phyloP scores from a whole-genome alignment of 2,888 invertebrate species.

The Glaucopsyche alexis region DNA sequence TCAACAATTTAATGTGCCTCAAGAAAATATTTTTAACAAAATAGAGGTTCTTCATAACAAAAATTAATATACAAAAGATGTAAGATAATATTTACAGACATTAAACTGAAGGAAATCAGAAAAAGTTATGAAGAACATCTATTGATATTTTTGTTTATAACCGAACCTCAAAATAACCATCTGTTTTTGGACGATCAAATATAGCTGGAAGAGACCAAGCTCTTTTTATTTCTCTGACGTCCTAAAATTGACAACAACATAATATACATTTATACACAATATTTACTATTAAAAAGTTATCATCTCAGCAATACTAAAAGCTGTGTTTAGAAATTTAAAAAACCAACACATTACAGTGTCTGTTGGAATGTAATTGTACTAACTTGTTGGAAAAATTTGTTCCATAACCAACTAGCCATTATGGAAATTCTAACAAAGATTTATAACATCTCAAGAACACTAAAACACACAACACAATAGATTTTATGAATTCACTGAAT shows the following conservation, averaged over 20 bases:
- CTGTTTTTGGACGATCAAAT: conserved; percentile 34
- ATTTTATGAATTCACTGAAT: neutral
- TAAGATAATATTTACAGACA: neutral
- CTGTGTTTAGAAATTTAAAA: conserved; percentile 29
- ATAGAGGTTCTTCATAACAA: conserved; percentile 22
- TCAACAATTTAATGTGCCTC: neutral
- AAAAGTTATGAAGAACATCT: conserved; percentile 7
- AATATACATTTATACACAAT: conserved; percentile 42
- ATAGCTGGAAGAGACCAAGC: conserved; percentile 85
- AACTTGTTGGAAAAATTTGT: conserved; percentile 54
- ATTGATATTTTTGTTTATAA: conserved; percentile 51
- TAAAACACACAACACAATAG: conserved; percentile 10
- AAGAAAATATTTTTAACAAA: neutral
- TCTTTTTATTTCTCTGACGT: conserved; percentile 84
- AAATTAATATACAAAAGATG: neutral
- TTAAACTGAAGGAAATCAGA: neutral
- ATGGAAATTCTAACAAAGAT: conserved; percentile 31
- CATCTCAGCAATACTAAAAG: conserved; percentile 36
- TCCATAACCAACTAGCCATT: conserved; percentile 58
- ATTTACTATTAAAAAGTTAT: conserved; percentile 40
- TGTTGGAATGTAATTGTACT: conserved; percentile 43
- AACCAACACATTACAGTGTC: neutral
- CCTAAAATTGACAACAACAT: conserved; percentile 80
- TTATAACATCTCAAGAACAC: neutral
- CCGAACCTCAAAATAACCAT: conserved; percentile 75